Conservation (phyloP, 2,888 invertebrate genomes). For the Temnothorax unifasciatus region DNA sequence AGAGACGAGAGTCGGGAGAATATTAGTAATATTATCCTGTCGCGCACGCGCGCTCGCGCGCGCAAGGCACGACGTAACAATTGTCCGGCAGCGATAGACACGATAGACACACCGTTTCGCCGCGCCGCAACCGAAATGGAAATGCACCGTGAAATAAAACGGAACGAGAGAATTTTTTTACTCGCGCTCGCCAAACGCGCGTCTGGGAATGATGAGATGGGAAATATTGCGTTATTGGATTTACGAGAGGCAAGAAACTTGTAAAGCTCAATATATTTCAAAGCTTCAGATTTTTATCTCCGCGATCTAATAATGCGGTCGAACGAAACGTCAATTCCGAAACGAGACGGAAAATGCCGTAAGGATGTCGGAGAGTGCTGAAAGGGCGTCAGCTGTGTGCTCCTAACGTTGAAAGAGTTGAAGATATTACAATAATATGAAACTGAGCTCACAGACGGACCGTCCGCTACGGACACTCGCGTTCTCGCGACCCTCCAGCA, state of each 20-base stretch:
- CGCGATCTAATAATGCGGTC: slow-evolving; percentile 1
- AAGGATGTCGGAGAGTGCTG: not conserved
- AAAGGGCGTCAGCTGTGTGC: slow-evolving; percentile 9
- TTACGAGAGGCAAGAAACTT: slow-evolving; percentile 12
- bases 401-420: not conserved
- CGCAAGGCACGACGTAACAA: slow-evolving; percentile 42
- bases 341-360: not conserved
- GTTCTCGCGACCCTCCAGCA: slow-evolving; percentile 3
- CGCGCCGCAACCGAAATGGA: not conserved
- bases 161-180: slow-evolving; percentile 14
- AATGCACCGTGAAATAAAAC: not conserved
- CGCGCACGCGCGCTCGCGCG: not conserved
- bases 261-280: slow-evolving; percentile 17
- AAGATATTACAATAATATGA: slow-evolving; percentile 17
- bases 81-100: slow-evolving; percentile 5
- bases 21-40: slow-evolving; percentile 36
- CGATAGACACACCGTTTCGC: not conserved
- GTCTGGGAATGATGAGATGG: not conserved
- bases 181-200: too few relatives aligned
- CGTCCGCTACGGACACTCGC: not conserved
- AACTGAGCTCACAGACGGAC: slow-evolving; percentile 5
- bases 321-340: slow-evolving; percentile 5
- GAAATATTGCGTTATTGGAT: slow-evolving; percentile 22
- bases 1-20: slow-evolving; percentile 17
- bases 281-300: slow-evolving; percentile 21